Evolutionary conservation across 2,797 vertebrate species (phyloP), one percentile per base, ranked within the genome.

Genomic region (Gadopsis bispinosus): DNA sequence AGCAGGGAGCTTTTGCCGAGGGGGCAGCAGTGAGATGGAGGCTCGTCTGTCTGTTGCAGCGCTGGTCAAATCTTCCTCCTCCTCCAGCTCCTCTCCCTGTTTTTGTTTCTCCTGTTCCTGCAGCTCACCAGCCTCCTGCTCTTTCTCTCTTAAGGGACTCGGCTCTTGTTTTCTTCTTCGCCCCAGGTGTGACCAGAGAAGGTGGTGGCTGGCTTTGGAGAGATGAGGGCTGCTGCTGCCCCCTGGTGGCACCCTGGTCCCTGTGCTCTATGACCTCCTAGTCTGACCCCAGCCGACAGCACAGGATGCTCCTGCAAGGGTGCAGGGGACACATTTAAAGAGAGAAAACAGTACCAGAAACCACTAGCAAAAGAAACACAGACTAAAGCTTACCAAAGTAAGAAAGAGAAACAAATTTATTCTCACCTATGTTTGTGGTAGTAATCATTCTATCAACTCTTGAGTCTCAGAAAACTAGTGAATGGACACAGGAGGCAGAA

Each of bases 221-320:
- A 96, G 20, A 94, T 94, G 96, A 95, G 92, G 96, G 92, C 92
- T 95, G 95, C 73, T 95, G 95, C 92, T 97, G 96, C 75, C 96
- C 93, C 96, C 91, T 95, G 94, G 89, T 96, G 96, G 74, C 85
- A 87, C 94, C 93, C 22, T 89, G 93, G 83, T 95, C 96, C 62
- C 91, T 82, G 83, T 91, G 86, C 86, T 81, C 70, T 73, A 61
- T 77, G 84, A 90, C 88, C 80, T 89, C 77, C 75, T 63, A 73
- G 85, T 87, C 73, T 73, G 86, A 86, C 81, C 68, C 85, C 86
- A 78, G 69, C 80, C 17, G 90, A 95, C 87, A 95, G 89, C 89
- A 92, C 91, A 91, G 93, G 93, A 93, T 80, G 75, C 61, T 90
- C 64, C 86, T 91, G 77, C 60, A 29, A 75, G 58, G 17, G 35